Conservation (phyloP, 1,140 invertebrate species). For the Rhopalosiphum maidis region DNA sequence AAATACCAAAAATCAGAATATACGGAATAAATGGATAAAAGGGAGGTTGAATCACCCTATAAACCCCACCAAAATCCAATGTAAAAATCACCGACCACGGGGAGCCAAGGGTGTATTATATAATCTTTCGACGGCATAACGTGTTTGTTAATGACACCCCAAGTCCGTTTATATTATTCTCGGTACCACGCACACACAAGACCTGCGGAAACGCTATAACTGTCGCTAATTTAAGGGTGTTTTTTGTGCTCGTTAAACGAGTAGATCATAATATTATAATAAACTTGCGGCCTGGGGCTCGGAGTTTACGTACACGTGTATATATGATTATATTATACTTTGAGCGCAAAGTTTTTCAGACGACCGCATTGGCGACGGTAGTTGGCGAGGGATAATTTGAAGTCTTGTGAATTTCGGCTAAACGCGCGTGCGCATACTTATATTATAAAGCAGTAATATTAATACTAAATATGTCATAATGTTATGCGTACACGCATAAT, state of each 20-base stretch:
- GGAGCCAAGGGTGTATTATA: background rate
- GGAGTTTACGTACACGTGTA: background rate
- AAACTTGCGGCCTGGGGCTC: background rate
- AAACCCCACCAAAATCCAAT: no score
- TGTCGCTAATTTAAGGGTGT: conserved; percentile 42
- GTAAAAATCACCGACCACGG: background rate
- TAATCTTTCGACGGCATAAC: background rate
- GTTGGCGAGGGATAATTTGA: background rate
- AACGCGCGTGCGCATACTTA: background rate
- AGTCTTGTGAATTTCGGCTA: background rate
- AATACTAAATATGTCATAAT: background rate
- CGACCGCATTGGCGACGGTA: background rate
- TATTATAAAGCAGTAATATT: background rate
- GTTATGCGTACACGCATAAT: background rate
- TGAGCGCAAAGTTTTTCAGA: background rate
- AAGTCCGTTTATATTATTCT: background rate
- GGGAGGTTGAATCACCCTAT: no score
- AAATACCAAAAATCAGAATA: no score
- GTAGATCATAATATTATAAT: conserved; percentile 17
- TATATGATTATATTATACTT: background rate
- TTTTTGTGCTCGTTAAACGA: conserved; percentile 31
- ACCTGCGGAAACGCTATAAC: background rate
- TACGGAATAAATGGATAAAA: no score
- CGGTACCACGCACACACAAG: background rate
- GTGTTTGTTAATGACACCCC: conserved; percentile 23